Conservation (phyloP, 2,113 vertebrate genomes). For the Alethe diademata region DNA sequence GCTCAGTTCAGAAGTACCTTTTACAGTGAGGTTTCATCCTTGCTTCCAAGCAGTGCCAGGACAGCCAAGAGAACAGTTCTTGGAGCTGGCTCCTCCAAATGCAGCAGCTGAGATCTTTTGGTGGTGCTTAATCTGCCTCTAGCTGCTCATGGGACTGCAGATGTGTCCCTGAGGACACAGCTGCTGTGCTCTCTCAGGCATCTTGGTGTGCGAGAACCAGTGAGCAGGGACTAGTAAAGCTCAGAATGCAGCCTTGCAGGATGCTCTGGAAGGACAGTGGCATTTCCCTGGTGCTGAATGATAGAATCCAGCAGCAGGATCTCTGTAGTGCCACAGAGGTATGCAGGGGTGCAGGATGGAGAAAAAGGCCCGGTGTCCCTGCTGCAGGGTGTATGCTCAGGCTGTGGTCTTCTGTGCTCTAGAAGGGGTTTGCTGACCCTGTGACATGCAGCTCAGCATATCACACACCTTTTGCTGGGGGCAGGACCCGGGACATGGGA, state of each 20-base stretch:
- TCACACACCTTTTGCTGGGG: background rate
- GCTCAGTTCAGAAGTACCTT: background rate
- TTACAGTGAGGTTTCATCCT: fast-evolving
- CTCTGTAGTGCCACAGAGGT: fast-evolving
- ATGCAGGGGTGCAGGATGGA: background rate
- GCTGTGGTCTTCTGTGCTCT: background rate
- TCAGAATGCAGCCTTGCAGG: background rate
- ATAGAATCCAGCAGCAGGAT: background rate
- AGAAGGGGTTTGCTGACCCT: background rate
- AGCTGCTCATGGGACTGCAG: background rate
- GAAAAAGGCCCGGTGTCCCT: background rate
- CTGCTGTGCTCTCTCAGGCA: background rate
- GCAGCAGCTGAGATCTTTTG: background rate
- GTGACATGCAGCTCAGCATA: fast-evolving
- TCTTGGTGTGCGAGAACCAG: fast-evolving
- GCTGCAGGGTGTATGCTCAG: background rate
- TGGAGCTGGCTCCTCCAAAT: background rate
- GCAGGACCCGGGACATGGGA: background rate
- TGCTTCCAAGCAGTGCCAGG: background rate
- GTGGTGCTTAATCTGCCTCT: background rate
- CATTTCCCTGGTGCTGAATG: background rate
- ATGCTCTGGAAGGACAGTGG: background rate
- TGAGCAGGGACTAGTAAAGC: background rate
- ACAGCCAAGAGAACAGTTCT: fast-evolving
- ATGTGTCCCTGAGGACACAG: background rate